Evolutionary conservation across 2,797 vertebrate species (phyloP).

Genomic region (Enteromius paludinosus): DNA sequence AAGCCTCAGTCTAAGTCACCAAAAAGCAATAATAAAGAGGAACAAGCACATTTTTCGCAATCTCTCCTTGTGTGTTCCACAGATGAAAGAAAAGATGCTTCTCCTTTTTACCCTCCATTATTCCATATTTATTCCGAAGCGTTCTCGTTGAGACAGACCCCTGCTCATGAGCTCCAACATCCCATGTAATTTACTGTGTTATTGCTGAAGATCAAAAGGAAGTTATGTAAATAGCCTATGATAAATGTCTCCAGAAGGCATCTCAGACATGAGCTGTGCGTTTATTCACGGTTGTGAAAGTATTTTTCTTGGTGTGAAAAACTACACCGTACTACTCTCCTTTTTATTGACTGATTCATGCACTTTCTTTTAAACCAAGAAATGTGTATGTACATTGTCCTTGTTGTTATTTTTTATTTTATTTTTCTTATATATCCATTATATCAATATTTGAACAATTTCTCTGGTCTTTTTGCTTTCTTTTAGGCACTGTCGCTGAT

Average conservation of each 20-base stretch:
- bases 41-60: neutral
- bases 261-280: neutral
- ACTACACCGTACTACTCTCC: neutral
- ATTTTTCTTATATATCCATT: neutral
- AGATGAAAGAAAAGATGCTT: neutral
- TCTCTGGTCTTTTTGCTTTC: constrained; percentile 35
- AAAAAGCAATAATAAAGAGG: neutral
- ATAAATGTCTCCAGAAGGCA: neutral
- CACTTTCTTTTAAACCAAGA: constrained; percentile 1
- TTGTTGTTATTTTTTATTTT: neutral
- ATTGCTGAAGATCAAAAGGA: constrained; percentile 27
- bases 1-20: neutral
- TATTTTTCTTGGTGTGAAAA: neutral
- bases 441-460: neutral
- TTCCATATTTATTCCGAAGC: neutral
- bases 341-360: neutral
- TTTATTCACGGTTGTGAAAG: neutral
- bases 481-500: constrained; percentile 92
- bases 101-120: neutral
- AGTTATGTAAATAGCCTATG: constrained; percentile 38
- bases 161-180: constrained; percentile 21
- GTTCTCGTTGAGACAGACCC: neutral
- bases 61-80: neutral
- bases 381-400: neutral
- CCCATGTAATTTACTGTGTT: constrained; percentile 3